Evolutionary conservation across 2,797 vertebrate species (phyloP).

Genomic region (Pipistrellus pygmaeus): DNA sequence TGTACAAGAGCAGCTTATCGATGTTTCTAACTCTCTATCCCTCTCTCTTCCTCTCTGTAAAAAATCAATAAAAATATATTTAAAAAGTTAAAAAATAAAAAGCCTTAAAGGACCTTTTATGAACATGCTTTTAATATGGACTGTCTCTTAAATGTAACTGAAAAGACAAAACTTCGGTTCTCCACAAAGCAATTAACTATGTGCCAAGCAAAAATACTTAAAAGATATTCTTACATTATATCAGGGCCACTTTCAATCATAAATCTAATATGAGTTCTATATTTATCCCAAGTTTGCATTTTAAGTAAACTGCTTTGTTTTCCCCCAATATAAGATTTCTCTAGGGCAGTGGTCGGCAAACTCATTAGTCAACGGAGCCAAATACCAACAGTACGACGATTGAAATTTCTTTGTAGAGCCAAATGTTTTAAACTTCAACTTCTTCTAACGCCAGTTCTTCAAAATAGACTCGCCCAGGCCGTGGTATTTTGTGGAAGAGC

Average conservation of each 20-base stretch:
- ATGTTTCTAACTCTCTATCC: too few species aligned
- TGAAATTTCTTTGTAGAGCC: too few species aligned
- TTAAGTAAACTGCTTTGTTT: neutral
- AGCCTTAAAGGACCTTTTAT: slow-evolving; percentile 54
- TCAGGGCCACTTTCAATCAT: neutral
- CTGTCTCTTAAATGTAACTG: neutral
- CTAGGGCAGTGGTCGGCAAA: too few species aligned
- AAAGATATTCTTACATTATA: neutral
- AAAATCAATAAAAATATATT: too few species aligned
- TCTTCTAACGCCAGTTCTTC: too few species aligned
- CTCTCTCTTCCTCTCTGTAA: too few species aligned
- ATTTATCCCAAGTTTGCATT: neutral
- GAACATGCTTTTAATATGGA: neutral
- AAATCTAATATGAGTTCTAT: neutral
- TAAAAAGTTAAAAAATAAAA: neutral
- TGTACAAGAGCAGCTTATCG: too few species aligned
- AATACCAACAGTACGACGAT: too few species aligned
- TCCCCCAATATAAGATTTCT: slow-evolving; percentile 1
- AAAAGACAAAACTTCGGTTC: slow-evolving; percentile 33
- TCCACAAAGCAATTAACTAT: neutral
- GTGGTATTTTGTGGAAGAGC: too few species aligned
- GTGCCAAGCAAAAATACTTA: neutral
- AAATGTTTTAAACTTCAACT: too few species aligned
- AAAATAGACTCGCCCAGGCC: too few species aligned
- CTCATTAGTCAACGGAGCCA: too few species aligned